Evolutionary conservation across 2,113 vertebrate species (phyloP).

Genomic region (Microtus richardsoni): DNA sequence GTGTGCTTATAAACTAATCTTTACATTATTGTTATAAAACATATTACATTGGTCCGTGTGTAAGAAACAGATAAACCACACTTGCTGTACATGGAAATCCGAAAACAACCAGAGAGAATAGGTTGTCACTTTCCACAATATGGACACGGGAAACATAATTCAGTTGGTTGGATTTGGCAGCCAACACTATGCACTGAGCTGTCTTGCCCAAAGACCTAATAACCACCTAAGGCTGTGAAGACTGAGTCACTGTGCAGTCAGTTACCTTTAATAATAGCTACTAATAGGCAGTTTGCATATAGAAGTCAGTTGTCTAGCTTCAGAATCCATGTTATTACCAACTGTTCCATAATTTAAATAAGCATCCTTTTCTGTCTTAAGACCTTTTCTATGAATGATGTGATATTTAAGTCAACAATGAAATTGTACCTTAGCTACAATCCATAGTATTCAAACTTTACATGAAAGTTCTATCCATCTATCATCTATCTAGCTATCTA

Average conservation of each 20-base stretch:
- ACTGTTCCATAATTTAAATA: background rate
- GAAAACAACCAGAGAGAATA: background rate
- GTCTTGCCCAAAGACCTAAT: background rate
- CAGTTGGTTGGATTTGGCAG: background rate
- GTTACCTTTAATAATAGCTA: background rate
- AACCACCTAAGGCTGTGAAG: background rate
- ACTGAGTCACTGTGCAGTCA: background rate
- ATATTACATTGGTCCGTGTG: background rate
- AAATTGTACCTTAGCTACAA: background rate
- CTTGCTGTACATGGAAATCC: too few relatives aligned
- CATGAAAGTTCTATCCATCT: background rate
- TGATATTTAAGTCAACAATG: background rate
- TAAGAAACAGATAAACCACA: background rate
- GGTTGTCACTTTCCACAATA: too few relatives aligned
- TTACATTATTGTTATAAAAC: background rate
- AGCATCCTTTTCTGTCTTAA: background rate
- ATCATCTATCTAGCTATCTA: background rate
- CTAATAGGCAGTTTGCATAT: background rate
- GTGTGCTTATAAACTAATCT: background rate
- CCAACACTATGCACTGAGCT: background rate
- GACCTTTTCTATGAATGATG: background rate
- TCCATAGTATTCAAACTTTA: background rate
- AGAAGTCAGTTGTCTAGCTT: background rate
- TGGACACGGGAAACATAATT: background rate
- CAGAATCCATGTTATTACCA: background rate